Conservation (phyloP, 2,888 invertebrate genomes). For the Atherix ibis region DNA sequence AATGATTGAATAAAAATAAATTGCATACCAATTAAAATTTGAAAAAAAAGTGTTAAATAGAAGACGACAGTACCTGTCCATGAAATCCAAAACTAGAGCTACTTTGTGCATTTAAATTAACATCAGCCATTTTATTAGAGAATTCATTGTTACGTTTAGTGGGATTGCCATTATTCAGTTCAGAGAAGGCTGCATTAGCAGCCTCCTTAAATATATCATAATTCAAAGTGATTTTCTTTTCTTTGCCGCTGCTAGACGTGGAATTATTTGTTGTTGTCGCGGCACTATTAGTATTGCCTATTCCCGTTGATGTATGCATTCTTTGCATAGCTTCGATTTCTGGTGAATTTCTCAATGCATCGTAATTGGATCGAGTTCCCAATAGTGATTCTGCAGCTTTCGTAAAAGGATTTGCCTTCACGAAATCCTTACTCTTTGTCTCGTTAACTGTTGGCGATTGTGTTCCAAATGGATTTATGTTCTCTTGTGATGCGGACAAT, state of each 20-base stretch:
- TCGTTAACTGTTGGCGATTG: neutral
- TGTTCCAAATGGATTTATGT: neutral
- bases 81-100: conserved; percentile 8
- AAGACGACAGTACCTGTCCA: conserved; percentile 7
- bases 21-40: too few relatives aligned
- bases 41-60: too few relatives aligned
- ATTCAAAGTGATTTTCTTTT: conserved; percentile 1
- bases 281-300: neutral
- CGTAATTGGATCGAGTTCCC: conserved; percentile 7
- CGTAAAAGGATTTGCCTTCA: conserved; percentile 7
- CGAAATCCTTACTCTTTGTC: neutral
- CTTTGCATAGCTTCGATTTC: conserved; percentile 8
- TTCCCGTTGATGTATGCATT: conserved; percentile 3
- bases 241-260: neutral
- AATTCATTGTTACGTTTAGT: conserved; percentile 10
- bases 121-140: conserved; percentile 12
- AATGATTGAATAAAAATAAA: too few relatives aligned
- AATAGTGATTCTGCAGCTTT: conserved; percentile 7
- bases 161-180: conserved; percentile 8
- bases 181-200: conserved; percentile 12
- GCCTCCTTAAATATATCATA: conserved; percentile 13
- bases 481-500: neutral
- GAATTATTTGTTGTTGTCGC: neutral
- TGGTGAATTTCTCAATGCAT: conserved; percentile 10
- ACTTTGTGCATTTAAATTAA: conserved; percentile 8